Evolutionary conservation across 2,888 invertebrate genomes (phyloP), one percentile per base, ranked within the genome.

Genomic region (Heliconius hortense): DNA sequence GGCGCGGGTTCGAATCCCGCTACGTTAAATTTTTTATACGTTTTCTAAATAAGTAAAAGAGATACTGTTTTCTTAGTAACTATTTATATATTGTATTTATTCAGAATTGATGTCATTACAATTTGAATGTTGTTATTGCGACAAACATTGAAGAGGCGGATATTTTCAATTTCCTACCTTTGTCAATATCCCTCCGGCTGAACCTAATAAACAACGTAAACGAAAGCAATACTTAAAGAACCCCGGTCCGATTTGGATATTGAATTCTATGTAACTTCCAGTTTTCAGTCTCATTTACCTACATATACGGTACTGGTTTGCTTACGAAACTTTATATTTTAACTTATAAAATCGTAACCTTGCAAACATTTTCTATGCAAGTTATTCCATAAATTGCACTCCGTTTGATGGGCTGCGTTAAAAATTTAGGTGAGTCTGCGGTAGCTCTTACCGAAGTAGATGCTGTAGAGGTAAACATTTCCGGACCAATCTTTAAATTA

Each of bases 141-240:
- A 87, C 89, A 89, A 89, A 87, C 86, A 85, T 83, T 82, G 82
- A 81, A 82, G 80, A 81, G 80, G 82, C 87, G 89, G 90, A 90
- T 89, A 89, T 89, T 88, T 87, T 86, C 89, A 88, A 90, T 90
- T 88, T 89, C 89, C 90, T 83, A 81, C 83, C 82, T 84, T 82
- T 74, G 75, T 77, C 77, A 74, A 68, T 76, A 67, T 82, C 80
- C 80, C 80, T 82, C 76, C 72, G 26, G 76, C 68, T 74, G 63
- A 74, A 72, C 64, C 62, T 74, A 74, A 78, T 76, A 78, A 74
- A 78, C 74, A 15, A n/a, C 59, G 60, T 62, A 60, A 71, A 26
- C 60, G 39, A 71, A 43, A 39, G 60, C 35, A 26, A 60, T 26
- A 31, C 56, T 71, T 69, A 31, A 69, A 53, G 53, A 69, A 26